Conservation (phyloP, 2,888 invertebrate genomes). For the Opisthograptis luteolata region DNA sequence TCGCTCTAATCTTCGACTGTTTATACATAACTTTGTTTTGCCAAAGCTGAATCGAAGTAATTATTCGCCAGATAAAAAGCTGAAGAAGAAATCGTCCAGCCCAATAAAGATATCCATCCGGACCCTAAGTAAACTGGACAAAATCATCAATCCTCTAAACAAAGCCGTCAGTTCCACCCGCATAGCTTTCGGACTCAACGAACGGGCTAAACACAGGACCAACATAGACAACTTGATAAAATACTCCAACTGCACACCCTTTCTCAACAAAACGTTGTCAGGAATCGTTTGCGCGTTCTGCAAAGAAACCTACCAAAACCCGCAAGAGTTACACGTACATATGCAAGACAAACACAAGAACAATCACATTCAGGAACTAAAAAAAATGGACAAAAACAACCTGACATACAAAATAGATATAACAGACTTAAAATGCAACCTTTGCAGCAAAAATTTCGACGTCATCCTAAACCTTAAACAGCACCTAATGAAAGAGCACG, state of each 20-base stretch:
- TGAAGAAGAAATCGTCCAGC: constrained; percentile 42
- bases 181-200: constrained; percentile 45
- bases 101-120: constrained; percentile 54
- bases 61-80: constrained; percentile 51
- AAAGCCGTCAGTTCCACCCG: constrained; percentile 1
- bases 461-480: constrained; percentile 56
- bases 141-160: constrained; percentile 42
- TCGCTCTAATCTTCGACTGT: too few species aligned
- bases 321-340: constrained; percentile 54
- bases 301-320: constrained; percentile 52
- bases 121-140: constrained; percentile 48
- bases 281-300: constrained; percentile 71
- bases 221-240: constrained; percentile 67
- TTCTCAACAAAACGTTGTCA: constrained; percentile 64
- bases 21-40: too few species aligned
- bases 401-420: constrained; percentile 73
- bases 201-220: constrained; percentile 58
- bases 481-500: constrained; percentile 61
- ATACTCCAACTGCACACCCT: constrained; percentile 73
- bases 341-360: constrained; percentile 49
- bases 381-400: constrained; percentile 63
- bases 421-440: constrained; percentile 61
- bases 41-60: too few species aligned
- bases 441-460: constrained; percentile 52
- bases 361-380: constrained; percentile 52